A percentile compares a stretch with the other conserved stretches of the same genome.
Conservation (phyloP, 2,113 vertebrate genomes). For the Hassar affinis region DNA sequence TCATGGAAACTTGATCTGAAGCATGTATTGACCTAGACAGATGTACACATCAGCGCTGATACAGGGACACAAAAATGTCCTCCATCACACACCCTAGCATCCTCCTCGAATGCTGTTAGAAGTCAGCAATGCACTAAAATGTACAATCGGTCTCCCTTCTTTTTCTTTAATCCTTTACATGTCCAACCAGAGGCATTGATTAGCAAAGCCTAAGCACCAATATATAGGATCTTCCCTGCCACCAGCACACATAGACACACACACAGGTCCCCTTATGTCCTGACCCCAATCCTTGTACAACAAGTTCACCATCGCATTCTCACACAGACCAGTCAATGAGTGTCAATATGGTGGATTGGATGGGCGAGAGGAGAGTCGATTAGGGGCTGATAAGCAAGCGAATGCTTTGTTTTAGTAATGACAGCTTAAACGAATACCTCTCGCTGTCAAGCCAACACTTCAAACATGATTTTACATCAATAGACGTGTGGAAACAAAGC, state of each 20-base stretch:
- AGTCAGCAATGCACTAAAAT: slow-evolving; percentile 54
- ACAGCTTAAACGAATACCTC: slow-evolving; percentile 67
- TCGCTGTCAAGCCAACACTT: slow-evolving; percentile 52
- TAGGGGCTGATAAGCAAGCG: slow-evolving; percentile 67
- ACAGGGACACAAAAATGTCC: background rate
- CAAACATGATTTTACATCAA: slow-evolving; percentile 63
- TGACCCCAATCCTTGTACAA: slow-evolving; percentile 67
- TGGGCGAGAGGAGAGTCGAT: slow-evolving; percentile 69
- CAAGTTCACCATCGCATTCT: slow-evolving; percentile 72
- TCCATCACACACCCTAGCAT: background rate
- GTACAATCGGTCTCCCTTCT: slow-evolving; percentile 54
- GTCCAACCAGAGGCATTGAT: slow-evolving; percentile 62
- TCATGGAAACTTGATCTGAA: slow-evolving; percentile 36
- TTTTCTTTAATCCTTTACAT: slow-evolving; percentile 53
- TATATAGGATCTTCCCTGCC: slow-evolving; percentile 25
- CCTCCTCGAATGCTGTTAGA: slow-evolving; percentile 29
- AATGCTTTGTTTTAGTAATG: slow-evolving; percentile 80
- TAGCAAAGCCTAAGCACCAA: slow-evolving; percentile 29
- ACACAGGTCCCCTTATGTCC: slow-evolving; percentile 53
- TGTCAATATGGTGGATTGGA: slow-evolving; percentile 70
- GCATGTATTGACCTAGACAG: slow-evolving; percentile 23
- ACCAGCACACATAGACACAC: slow-evolving; percentile 44
- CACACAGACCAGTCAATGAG: slow-evolving; percentile 70
- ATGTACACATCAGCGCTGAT: background rate
- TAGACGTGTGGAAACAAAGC: slow-evolving; percentile 51